A percentile compares a stretch with the other conserved stretches of the same genome.
Evolutionary conservation across 2,113 vertebrate species (phyloP).

Genomic region (Muntiacus reevesi): DNA sequence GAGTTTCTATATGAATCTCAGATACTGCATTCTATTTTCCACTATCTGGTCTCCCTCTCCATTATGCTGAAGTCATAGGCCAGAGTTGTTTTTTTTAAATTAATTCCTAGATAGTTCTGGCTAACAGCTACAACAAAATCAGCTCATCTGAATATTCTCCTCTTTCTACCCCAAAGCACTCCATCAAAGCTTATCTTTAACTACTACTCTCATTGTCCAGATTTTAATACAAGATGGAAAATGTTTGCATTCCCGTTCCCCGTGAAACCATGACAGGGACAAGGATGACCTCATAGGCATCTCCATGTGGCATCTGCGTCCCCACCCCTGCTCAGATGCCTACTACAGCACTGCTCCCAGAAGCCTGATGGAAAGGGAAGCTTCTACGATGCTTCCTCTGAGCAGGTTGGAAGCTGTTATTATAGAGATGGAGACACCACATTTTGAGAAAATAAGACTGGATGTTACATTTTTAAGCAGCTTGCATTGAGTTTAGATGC

Average conservation of each 20-base stretch:
- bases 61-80: neutral
- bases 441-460: neutral
- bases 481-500: neutral
- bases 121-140: neutral
- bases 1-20: neutral
- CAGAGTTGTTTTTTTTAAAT: neutral
- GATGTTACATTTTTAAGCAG: neutral
- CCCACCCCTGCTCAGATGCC: accelerated
- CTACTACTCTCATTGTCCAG: neutral
- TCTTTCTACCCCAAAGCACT: neutral
- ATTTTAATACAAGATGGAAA: neutral
- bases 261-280: accelerated
- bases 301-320: too few species aligned
- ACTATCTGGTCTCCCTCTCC: accelerated
- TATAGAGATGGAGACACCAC: neutral
- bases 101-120: neutral
- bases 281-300: neutral
- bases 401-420: neutral
- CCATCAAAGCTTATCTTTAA: neutral
- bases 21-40: neutral
- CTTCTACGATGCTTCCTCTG: neutral
- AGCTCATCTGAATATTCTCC: neutral
- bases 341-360: neutral
- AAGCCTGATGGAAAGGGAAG: neutral
- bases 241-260: neutral